phyloP scores from a whole-genome alignment of 2,113 vertebrate species.

The Vulpes vulpes region DNA sequence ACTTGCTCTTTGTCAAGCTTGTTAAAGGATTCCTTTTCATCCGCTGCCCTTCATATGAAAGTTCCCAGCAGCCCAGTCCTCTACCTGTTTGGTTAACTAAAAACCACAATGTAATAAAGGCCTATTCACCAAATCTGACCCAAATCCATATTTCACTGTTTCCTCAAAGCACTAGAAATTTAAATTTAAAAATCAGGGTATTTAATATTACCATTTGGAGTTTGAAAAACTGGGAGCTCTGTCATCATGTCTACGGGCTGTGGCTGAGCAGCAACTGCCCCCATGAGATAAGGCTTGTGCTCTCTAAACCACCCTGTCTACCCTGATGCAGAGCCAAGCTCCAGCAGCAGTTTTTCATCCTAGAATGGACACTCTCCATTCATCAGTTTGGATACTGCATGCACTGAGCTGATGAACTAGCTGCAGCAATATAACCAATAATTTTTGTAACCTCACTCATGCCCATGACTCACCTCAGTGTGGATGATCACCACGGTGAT shows the following conservation, averaged over 20 bases:
- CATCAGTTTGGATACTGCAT: not conserved
- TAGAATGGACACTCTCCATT: not conserved
- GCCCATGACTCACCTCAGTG: not conserved
- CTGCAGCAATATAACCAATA: not conserved
- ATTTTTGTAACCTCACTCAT: not conserved
- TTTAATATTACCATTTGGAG: not conserved
- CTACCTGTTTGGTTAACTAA: not conserved
- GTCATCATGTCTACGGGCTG: not conserved
- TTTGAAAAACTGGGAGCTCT: not conserved
- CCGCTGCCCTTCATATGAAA: not conserved
- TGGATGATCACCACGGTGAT: not conserved
- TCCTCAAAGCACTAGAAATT: not conserved
- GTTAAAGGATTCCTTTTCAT: not conserved
- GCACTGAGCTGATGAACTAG: not conserved
- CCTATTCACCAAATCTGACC: not conserved
- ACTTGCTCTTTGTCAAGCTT: not conserved
- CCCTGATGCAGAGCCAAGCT: accelerated
- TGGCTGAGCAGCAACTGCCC: not conserved
- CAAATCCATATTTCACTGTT: not conserved
- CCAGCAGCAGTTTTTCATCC: not conserved
- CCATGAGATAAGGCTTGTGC: too few relatives aligned
- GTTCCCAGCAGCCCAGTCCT: not conserved
- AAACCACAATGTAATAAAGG: not conserved
- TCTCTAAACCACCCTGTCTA: not conserved
- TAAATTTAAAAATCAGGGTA: not conserved